These are phyloP conservation scores for Heterodera schachtii DNA, from an alignment of 1,140 invertebrate genomes.

Conservation along the genomic window DNA sequence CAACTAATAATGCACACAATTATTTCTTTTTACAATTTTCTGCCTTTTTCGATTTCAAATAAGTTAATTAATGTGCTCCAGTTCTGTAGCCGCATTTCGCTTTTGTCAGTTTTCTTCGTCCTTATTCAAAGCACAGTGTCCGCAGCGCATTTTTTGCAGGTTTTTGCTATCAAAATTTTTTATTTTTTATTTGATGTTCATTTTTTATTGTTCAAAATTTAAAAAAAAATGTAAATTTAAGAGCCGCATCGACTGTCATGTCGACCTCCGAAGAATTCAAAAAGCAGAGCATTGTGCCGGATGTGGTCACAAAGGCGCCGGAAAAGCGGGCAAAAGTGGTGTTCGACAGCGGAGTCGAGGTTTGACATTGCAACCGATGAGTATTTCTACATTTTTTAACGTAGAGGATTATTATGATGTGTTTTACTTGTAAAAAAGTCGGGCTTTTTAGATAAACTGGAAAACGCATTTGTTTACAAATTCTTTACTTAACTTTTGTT, in stretches of 20 bases:
- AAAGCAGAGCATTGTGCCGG: constrained; percentile 47
- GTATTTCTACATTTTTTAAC: constrained; percentile 20
- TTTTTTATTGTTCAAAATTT: too few relatives aligned
- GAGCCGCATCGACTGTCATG: constrained; percentile 33
- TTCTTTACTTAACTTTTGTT: constrained; percentile 28
- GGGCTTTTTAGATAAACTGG: background rate
- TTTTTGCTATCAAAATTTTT: background rate
- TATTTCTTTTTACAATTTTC: too few relatives aligned
- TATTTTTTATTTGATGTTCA: too few relatives aligned
- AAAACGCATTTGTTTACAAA: background rate
- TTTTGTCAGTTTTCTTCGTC: background rate
- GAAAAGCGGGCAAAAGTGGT: constrained; percentile 43
- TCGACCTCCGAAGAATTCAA: constrained; percentile 46
- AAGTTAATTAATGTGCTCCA: background rate
- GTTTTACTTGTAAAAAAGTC: constrained; percentile 6
- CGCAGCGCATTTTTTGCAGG: background rate
- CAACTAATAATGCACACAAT: too few relatives aligned
- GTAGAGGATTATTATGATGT: constrained; percentile 17
- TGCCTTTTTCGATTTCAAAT: background rate
- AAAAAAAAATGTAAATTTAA: background rate
- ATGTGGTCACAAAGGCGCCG: constrained; percentile 48
- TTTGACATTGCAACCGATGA: constrained; percentile 17
- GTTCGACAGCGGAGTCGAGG: constrained; percentile 47
- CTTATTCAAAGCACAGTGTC: background rate
- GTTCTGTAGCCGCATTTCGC: background rate